phyloP scores from a whole-genome alignment of 2,113 vertebrate species.

The Pteruthius melanotis region DNA sequence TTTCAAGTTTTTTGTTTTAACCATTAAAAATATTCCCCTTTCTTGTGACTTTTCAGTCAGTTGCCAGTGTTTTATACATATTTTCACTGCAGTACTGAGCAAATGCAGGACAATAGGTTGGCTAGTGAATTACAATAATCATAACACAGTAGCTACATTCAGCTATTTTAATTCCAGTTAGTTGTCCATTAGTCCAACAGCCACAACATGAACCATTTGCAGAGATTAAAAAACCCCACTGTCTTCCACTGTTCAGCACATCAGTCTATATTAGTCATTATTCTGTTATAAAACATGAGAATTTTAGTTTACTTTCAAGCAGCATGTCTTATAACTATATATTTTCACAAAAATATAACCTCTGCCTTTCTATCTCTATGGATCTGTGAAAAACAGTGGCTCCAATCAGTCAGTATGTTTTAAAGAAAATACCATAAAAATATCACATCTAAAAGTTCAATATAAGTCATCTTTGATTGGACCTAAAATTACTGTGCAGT shows the following conservation, averaged over 20 bases:
- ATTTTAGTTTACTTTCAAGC: slow-evolving; percentile 41
- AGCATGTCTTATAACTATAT: slow-evolving; percentile 53
- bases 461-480: slow-evolving; percentile 43
- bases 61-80: slow-evolving; percentile 22
- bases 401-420: slow-evolving; percentile 37
- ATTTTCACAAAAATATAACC: slow-evolving; percentile 67
- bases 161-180: slow-evolving; percentile 74
- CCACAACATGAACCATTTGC: slow-evolving; percentile 12
- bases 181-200: slow-evolving; percentile 46
- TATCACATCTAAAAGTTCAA: slow-evolving; percentile 64
- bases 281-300: slow-evolving; percentile 58
- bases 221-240: neutral
- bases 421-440: slow-evolving; percentile 62
- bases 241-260: slow-evolving; percentile 15
- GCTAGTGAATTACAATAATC: slow-evolving; percentile 35
- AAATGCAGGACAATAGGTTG: slow-evolving; percentile 21
- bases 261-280: slow-evolving; percentile 8
- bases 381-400: slow-evolving; percentile 31
- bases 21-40: slow-evolving; percentile 30
- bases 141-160: slow-evolving; percentile 54
- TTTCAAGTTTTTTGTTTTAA: slow-evolving; percentile 26
- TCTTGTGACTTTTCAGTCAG: slow-evolving; percentile 58
- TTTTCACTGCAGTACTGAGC: slow-evolving; percentile 52
- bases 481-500: slow-evolving; percentile 52
- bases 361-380: slow-evolving; percentile 58